These are phyloP conservation scores for Pandemis cinnamomeana DNA, from an alignment of 2,888 invertebrate species.

Conservation along the genomic window DNA sequence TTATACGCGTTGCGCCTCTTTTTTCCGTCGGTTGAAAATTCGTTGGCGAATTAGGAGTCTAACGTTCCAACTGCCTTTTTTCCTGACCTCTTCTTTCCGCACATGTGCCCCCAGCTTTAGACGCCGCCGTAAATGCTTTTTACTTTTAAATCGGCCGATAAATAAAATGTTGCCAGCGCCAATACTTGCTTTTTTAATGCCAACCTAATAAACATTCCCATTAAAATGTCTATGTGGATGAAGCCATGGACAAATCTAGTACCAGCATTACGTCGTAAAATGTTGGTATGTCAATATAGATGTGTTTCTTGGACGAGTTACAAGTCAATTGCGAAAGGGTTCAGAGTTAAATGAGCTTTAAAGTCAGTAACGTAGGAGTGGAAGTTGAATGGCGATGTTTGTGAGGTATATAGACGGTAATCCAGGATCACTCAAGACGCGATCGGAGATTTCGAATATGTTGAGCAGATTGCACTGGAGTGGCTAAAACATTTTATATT, in stretches of 20 bases:
- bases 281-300: conserved; percentile 57
- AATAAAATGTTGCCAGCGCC: conserved; percentile 20
- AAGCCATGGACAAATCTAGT: conserved; percentile 49
- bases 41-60: too few relatives aligned
- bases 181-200: conserved; percentile 24
- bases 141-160: conserved; percentile 7
- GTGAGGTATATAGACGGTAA: conserved; percentile 56
- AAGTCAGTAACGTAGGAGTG: conserved; percentile 1
- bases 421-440: conserved; percentile 71
- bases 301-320: conserved; percentile 50
- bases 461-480: conserved; percentile 47
- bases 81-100: background rate
- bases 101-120: background rate
- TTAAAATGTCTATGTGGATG: conserved; percentile 27
- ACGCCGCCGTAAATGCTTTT: background rate
- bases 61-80: too few relatives aligned
- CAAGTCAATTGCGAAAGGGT: conserved; percentile 42
- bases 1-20: too few relatives aligned
- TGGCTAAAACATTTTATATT: conserved; percentile 1
- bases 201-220: conserved; percentile 36
- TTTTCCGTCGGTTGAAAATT: too few relatives aligned
- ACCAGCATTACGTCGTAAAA: conserved; percentile 56
- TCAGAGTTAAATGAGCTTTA: conserved; percentile 27
- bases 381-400: conserved; percentile 37
- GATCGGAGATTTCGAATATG: conserved; percentile 60